Evolutionary conservation across 1,140 invertebrate genomes (phyloP).

Genomic region (Zaprionus lachaisei): DNA sequence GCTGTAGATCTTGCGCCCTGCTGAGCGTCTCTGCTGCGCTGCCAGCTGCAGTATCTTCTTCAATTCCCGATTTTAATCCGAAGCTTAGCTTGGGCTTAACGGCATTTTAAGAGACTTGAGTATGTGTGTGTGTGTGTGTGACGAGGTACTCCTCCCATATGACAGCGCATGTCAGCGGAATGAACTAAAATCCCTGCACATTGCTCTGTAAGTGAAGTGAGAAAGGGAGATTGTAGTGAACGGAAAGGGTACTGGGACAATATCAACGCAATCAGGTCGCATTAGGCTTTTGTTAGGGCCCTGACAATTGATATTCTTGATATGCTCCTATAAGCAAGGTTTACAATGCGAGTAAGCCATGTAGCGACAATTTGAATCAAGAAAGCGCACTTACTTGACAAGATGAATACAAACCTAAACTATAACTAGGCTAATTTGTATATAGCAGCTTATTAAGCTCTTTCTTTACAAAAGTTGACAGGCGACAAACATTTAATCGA

Average conservation of each 20-base stretch:
- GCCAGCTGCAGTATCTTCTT: conserved; percentile 23
- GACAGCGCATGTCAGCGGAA: conserved; percentile 16
- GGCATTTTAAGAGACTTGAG: conserved; percentile 4
- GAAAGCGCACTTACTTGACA: conserved; percentile 5
- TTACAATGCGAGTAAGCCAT: conserved; percentile 28
- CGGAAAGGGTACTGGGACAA: background rate
- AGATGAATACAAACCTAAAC: background rate
- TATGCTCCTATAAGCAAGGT: conserved; percentile 33
- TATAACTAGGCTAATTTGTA: conserved; percentile 11
- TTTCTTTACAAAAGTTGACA: background rate
- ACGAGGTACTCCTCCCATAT: conserved; percentile 25
- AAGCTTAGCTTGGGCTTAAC: conserved; percentile 28
- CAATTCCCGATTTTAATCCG: conserved; percentile 21
- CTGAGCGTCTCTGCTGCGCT: conserved; percentile 7
- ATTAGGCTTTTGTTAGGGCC: conserved; percentile 25
- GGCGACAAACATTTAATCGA: background rate
- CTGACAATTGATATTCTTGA: conserved; percentile 41
- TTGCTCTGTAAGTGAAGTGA: background rate
- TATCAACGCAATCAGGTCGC: conserved; percentile 26
- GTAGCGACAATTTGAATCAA: background rate
- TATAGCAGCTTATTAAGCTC: background rate
- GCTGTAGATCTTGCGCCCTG: conserved; percentile 45
- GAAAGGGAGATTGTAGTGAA: background rate
- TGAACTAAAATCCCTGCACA: background rate
- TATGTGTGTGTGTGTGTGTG: background rate